These are phyloP conservation scores for Trileptium ribeirensis DNA, from an alignment of 2,888 invertebrate species.

Conservation along the genomic window DNA sequence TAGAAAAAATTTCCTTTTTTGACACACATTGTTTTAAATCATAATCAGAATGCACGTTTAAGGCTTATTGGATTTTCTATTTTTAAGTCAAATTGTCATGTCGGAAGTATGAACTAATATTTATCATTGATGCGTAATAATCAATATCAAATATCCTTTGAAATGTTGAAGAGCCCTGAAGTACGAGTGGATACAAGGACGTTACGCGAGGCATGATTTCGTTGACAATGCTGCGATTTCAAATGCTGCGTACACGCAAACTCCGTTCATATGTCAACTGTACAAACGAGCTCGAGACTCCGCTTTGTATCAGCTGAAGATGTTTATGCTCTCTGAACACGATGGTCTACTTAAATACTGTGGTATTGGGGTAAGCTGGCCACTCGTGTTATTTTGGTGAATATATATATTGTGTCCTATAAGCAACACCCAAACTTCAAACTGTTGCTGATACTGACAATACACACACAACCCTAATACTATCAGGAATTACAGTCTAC, in stretches of 20 bases:
- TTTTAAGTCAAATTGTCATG: too few species aligned
- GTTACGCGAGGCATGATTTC: slow-evolving; percentile 7
- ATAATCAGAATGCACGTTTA: not conserved
- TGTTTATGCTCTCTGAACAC: not conserved
- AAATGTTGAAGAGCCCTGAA: slow-evolving; percentile 8
- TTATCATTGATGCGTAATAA: too few species aligned
- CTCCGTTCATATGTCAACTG: slow-evolving; percentile 11
- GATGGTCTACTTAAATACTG: not conserved
- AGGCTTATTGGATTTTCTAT: too few species aligned
- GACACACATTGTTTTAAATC: too few species aligned
- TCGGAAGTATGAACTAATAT: too few species aligned
- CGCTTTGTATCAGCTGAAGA: not conserved
- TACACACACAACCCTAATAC: too few species aligned
- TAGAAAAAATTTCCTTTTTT: too few species aligned
- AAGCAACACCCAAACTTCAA: too few species aligned
- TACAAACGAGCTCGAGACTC: slow-evolving; percentile 9
- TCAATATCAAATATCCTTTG: not conserved
- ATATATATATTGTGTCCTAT: too few species aligned
- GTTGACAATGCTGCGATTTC: not conserved
- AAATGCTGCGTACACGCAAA: not conserved
- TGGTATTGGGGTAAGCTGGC: not conserved
- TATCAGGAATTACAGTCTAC: too few species aligned
- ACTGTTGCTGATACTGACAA: too few species aligned
- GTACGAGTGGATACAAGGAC: slow-evolving; percentile 2
- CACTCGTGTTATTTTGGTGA: too few species aligned